phyloP scores from a whole-genome alignment of 2,888 invertebrate genomes.

The Archips crataeganus region DNA sequence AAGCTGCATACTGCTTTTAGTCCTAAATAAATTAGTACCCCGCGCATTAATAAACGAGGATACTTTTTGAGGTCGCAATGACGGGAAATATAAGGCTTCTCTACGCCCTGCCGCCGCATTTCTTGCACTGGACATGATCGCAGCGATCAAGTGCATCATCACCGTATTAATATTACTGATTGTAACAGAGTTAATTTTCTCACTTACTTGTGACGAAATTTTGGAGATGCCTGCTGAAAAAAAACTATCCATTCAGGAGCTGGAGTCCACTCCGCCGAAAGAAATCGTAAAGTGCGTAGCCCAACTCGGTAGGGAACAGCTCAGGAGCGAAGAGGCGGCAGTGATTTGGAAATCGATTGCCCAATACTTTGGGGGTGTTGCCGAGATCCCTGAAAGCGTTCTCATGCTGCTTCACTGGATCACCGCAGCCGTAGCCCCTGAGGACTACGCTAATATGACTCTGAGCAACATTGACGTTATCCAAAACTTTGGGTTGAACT shows the following conservation, averaged over 20 bases:
- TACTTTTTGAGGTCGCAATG: background rate
- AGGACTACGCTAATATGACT: slow-evolving; percentile 82
- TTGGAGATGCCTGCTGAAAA: slow-evolving; percentile 56
- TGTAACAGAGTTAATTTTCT: background rate
- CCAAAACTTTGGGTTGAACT: slow-evolving; percentile 83
- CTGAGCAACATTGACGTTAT: slow-evolving; percentile 82
- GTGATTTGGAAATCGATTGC: slow-evolving; percentile 72
- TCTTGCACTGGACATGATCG: background rate
- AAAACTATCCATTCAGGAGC: slow-evolving; percentile 53
- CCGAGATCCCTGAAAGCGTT: slow-evolving; percentile 73
- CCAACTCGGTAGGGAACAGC: slow-evolving; percentile 65
- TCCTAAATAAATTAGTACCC: background rate
- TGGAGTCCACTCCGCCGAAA: slow-evolving; percentile 61
- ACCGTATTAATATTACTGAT: background rate
- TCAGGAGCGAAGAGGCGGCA: slow-evolving; percentile 61
- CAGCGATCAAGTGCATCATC: background rate
- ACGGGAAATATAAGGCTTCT: background rate
- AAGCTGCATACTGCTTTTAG: background rate
- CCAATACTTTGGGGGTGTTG: slow-evolving; percentile 62
- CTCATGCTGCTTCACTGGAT: slow-evolving; percentile 78
- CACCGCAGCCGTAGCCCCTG: slow-evolving; percentile 73
- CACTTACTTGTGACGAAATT: slow-evolving; percentile 63
- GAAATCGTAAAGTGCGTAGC: slow-evolving; percentile 69
- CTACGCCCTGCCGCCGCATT: background rate
- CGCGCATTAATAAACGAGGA: background rate